Base-by-base conservation (phyloP, 2,113 vertebrate genomes). In the Rhagologus leucostigma region DNA sequence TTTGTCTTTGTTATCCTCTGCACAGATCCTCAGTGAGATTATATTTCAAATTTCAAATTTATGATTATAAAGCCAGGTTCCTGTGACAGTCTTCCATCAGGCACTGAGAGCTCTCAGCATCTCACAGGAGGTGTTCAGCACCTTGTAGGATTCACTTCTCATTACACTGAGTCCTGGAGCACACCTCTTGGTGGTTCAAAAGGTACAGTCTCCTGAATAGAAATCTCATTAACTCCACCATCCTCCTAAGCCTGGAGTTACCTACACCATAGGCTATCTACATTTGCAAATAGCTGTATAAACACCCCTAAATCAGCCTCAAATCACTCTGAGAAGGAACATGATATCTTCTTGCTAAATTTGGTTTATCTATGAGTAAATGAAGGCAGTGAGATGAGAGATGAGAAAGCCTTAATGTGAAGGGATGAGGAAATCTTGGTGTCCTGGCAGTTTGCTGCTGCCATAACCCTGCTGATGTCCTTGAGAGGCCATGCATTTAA, bases 161-260 rank as follows among this genome's bases (percentile, higher is more conserved):
- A 93, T 97, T 94, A 93, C 94, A 56, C 32, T 17, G 63, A 87
- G 94, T 85, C 93, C 95, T 89, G 76, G 49, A 95, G 92, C 83
- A 93, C 70, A 89, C 63, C n/a, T 93, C 88, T 92, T 91, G 69
- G 91, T 95, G 93, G 67, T 96, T 95, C 70, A 93, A 97, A 97
- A 91, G 79, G 49, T 93, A 82, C 20, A 62, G 24, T 79, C 39
- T 88, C 89, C 64, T 75, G 73, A 96, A 95, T 6, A 93, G 79
- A 95, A 92, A 85, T 69, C 90, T 94, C 94, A 94, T 97, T 96
- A 97, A 87, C 39, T 89, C 89, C 52, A 65, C 75, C 77, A 84
- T 87, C 29, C 82, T 64, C 67, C 50, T 76, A 85, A 88, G 42
- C 49, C 64, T 6, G 7, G 46, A 63, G 47, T 69, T 88, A 81